Conservation (phyloP, 2,888 invertebrate genomes). For the Caradrina kadenii region DNA sequence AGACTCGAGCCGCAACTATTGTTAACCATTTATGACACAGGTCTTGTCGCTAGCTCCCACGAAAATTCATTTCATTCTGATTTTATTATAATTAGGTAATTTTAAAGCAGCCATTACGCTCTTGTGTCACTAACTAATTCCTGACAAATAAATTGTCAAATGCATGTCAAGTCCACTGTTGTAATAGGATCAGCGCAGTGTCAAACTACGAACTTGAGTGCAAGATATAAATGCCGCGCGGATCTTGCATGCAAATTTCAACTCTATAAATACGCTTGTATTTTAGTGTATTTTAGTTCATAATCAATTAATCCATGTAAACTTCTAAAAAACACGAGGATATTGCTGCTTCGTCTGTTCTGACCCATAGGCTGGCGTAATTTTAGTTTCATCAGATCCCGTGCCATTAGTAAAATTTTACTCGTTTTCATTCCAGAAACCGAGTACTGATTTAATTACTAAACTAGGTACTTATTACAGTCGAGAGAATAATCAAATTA, state of each 20-base stretch:
- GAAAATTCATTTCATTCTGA: background rate
- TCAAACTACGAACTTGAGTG: background rate
- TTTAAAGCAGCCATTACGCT: background rate
- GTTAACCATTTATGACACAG: background rate
- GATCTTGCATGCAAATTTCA: background rate
- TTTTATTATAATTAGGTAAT: conserved; percentile 6
- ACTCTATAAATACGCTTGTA: background rate
- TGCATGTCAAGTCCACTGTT: background rate
- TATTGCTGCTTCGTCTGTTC: background rate
- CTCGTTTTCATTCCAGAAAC: background rate
- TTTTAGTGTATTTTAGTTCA: background rate
- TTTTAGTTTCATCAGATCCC: too few relatives aligned
- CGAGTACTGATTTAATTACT: too few relatives aligned
- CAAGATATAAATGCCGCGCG: background rate
- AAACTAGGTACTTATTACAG: too few relatives aligned
- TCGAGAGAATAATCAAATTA: too few relatives aligned
- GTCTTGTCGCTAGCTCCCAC: background rate
- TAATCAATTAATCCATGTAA: background rate
- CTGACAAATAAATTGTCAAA: background rate
- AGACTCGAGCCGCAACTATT: background rate
- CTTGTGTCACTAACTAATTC: background rate
- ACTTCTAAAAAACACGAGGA: background rate
- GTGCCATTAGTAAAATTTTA: background rate
- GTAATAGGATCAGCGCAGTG: background rate
- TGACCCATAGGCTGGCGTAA: background rate